phyloP scores from a whole-genome alignment of 2,113 vertebrate genomes.

The Sphaerodactylus townsendi region DNA sequence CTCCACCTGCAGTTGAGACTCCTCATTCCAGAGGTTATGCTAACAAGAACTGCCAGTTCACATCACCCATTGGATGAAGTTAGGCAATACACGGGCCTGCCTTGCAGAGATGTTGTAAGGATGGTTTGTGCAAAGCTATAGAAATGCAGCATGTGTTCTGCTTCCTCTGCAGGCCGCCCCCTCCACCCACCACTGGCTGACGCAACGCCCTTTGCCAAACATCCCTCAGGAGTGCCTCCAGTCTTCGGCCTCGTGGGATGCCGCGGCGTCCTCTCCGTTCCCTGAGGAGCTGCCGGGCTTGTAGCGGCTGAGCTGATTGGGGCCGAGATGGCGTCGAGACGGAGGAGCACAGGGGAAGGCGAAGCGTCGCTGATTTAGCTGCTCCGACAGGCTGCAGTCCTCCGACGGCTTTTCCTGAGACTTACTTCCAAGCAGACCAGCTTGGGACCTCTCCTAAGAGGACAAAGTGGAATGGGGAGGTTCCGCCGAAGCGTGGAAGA shows the following conservation, averaged over 20 bases:
- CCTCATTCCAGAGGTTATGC: no score
- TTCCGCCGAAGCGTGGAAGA: no score
- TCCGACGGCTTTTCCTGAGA: no score
- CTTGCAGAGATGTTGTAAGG: no score
- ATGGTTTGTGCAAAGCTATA: no score
- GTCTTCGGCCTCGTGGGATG: background rate
- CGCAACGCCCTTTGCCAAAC: background rate
- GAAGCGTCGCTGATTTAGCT: no score
- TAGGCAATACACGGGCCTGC: no score
- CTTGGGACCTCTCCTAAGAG: no score
- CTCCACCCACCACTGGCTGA: background rate
- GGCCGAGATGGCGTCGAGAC: background rate
- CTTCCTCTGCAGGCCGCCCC: background rate
- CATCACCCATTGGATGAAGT: no score
- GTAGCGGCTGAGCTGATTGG: background rate
- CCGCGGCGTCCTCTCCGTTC: rapidly evolving
- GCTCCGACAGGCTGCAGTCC: background rate
- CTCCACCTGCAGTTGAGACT: no score
- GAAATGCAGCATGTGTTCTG: background rate
- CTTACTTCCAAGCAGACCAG: no score
- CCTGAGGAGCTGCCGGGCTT: background rate
- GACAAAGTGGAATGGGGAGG: background rate
- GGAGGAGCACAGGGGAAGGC: background rate
- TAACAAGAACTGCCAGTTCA: no score
- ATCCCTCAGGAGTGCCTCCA: background rate